Conservation (phyloP, 2,797 vertebrate species). For the Gymnopithys bicolor region DNA sequence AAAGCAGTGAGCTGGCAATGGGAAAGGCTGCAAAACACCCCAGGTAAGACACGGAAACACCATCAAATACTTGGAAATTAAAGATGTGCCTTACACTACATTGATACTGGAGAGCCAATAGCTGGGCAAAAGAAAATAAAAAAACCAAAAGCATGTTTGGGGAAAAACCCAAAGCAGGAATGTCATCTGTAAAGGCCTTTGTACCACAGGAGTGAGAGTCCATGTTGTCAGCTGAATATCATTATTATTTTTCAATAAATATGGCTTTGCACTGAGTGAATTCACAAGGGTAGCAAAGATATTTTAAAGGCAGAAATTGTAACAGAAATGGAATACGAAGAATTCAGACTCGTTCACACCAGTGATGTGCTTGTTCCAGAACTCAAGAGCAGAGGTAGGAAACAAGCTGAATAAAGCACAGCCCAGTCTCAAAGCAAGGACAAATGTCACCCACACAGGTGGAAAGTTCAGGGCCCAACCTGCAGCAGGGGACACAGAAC, state of each 20-base stretch:
- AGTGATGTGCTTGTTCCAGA: not conserved
- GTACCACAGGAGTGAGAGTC: not conserved
- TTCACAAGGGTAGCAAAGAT: not conserved
- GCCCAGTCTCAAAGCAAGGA: not conserved
- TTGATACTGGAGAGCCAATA: not conserved
- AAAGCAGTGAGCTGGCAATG: constrained; percentile 10
- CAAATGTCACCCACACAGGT: not conserved
- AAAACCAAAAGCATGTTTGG: not conserved
- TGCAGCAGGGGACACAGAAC: not conserved
- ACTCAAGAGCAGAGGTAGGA: not conserved
- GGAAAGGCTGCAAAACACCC: not conserved
- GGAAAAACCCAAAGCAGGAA: not conserved
- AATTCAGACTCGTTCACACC: not conserved
- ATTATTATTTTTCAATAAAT: not conserved
- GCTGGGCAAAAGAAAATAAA: not conserved
- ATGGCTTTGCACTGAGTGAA: not conserved
- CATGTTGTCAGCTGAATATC: not conserved
- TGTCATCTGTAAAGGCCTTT: not conserved
- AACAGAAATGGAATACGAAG: not conserved
- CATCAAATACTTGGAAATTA: constrained; percentile 17
- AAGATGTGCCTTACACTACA: not conserved
- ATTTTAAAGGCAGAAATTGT: not conserved
- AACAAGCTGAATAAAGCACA: not conserved
- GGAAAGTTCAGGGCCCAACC: not conserved
- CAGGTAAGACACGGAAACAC: not conserved